phyloP scores from a whole-genome alignment of 2,888 invertebrate genomes.

The Iphiclides podalirius region DNA sequence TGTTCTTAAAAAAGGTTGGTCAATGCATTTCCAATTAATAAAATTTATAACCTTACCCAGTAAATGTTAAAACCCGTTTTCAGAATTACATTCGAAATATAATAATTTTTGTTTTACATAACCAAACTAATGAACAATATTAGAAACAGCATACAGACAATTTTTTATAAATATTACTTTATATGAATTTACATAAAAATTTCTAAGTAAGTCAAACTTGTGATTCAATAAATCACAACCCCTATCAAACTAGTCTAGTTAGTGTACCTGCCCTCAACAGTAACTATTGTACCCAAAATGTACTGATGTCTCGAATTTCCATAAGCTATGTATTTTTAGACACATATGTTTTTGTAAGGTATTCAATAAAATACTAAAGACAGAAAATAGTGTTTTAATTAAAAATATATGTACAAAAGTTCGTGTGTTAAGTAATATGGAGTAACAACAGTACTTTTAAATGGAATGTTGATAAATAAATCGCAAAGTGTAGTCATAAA shows the following conservation, averaged over 20 bases:
- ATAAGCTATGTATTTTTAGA: constrained; percentile 53
- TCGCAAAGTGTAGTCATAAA: constrained; percentile 1
- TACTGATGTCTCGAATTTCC: constrained; percentile 57
- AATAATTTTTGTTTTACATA: too few species aligned
- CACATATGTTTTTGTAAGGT: constrained; percentile 39
- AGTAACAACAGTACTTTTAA: constrained; percentile 11
- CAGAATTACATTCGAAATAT: too few species aligned
- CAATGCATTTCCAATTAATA: neutral
- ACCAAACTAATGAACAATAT: too few species aligned
- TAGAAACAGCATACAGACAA: too few species aligned
- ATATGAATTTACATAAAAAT: too few species aligned
- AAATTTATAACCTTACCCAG: constrained; percentile 2
- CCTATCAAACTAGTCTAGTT: constrained; percentile 23
- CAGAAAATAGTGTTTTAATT: constrained; percentile 36
- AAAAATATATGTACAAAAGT: constrained; percentile 36
- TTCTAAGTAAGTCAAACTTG: neutral
- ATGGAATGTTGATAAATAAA: constrained; percentile 20
- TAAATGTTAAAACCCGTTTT: constrained; percentile 1
- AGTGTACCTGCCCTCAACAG: constrained; percentile 20
- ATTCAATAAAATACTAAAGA: constrained; percentile 37
- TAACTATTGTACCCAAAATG: constrained; percentile 28
- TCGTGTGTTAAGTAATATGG: constrained; percentile 12
- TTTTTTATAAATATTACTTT: neutral
- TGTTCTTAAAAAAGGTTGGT: constrained; percentile 7
- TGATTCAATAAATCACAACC: neutral